Evolutionary conservation across 2,888 invertebrate species (phyloP), one percentile per base, ranked within the genome.

Genomic region (Allophyes oxyacanthae): DNA sequence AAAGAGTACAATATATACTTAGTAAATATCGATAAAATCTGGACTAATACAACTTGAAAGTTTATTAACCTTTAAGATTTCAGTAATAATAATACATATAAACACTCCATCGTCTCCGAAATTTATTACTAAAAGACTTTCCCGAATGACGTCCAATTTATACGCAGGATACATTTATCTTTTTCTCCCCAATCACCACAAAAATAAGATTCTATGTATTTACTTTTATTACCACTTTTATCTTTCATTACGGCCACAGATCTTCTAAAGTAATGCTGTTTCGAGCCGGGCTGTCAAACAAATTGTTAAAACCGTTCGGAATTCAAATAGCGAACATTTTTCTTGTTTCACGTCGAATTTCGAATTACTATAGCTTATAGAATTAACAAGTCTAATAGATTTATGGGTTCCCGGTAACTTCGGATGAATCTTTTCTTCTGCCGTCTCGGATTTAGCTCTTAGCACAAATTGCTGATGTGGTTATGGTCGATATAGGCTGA

Each of bases 231-330:
- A 9, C 3, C 48, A 32, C 25, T 25, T 62, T 14, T 26, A 55
- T 32, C 40, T 51, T 6, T 63, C 37, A 33, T 32, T 51, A 0
- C 3, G 25, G 33, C 58, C 5, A 63, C 63, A 14, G 64, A 64
- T 65, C 61, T 46, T 36, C 10, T 8, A 55, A 34, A 43, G 50
- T 60, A 58, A 50, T 49, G 45, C 53, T 41, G 30, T 9, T 26
- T n/a, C 14, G 34, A 43, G 8, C 25, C 38, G 25, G 11, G 13
- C 61, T 65, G 63, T 63, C 67, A 62, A 58, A 63, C 63, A 67
- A 67, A 67, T 44, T 40, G 32, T 62, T 37, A 38, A 6, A 14
- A 40, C 25, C 36, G 33, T 50, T 67, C 46, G 54, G 51, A 59
- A 67, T 67, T 63, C 33, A 38, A 62, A 63, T 8, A 3, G 33